Conservation (phyloP, 2,113 vertebrate genomes). For the Nyctereutes procyonoides region DNA sequence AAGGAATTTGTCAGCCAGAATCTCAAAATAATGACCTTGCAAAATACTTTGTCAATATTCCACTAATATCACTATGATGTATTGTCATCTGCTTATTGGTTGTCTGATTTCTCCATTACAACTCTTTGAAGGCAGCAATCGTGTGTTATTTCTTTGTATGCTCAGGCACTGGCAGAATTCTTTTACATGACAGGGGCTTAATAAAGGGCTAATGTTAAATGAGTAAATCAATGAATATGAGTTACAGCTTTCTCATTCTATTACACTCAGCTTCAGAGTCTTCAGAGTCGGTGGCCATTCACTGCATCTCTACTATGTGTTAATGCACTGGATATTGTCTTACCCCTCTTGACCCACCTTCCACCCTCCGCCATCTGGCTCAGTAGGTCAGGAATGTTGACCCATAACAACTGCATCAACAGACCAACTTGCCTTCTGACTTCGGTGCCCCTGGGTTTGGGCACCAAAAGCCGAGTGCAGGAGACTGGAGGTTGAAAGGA, state of each 20-base stretch:
- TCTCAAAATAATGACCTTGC: background rate
- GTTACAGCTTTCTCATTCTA: background rate
- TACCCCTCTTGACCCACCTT: background rate
- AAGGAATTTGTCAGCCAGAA: background rate
- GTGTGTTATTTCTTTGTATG: background rate
- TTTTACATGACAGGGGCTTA: background rate
- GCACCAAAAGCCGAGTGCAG: background rate
- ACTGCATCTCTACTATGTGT: background rate
- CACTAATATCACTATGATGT: background rate
- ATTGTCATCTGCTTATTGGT: background rate
- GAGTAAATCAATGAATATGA: background rate
- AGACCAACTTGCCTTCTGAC: background rate
- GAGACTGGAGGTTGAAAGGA: background rate
- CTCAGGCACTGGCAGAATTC: background rate
- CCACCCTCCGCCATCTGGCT: background rate
- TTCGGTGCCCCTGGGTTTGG: background rate
- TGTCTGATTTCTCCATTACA: background rate
- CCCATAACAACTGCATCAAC: background rate
- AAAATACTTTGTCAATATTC: slow-evolving; percentile 16
- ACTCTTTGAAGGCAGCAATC: background rate
- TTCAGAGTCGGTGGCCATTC: too few species aligned
- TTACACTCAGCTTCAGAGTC: background rate
- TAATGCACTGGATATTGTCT: background rate
- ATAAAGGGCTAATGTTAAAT: background rate
- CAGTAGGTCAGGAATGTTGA: background rate